These are phyloP conservation scores for Varanus salvator DNA, from an alignment of 2,113 vertebrate species.

Conservation along the genomic window DNA sequence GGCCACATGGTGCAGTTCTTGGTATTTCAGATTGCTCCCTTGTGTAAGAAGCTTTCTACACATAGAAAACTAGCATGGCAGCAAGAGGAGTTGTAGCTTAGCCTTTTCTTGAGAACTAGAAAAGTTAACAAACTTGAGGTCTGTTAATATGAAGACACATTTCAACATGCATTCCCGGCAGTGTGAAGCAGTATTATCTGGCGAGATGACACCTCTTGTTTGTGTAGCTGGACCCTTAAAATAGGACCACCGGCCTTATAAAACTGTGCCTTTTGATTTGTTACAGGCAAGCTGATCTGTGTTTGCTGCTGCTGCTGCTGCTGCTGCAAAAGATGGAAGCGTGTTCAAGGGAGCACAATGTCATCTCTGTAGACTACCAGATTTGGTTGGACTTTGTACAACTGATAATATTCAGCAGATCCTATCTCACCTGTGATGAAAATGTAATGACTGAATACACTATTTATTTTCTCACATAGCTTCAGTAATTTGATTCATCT, in stretches of 20 bases:
- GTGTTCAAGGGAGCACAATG: conserved; percentile 27
- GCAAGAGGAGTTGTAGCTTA: not conserved
- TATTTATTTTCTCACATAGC: conserved; percentile 71
- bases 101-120: not conserved
- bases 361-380: conserved; percentile 40
- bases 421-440: conserved; percentile 4
- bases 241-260: not conserved
- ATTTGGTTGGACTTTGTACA: conserved; percentile 43
- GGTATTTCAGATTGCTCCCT: not conserved
- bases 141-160: not conserved
- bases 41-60: not conserved
- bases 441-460: conserved; percentile 41
- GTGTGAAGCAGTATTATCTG: not conserved
- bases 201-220: not conserved
- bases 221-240: not conserved
- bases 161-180: not conserved
- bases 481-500: conserved; percentile 40
- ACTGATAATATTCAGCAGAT: conserved; percentile 6
- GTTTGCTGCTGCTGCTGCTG: conserved; percentile 6
- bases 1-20: not conserved
- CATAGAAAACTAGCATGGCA: not conserved
- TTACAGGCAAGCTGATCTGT: conserved; percentile 79
- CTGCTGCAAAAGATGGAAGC: conserved; percentile 42
- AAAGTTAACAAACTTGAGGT: not conserved
- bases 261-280: conserved; percentile 13